Evolutionary conservation across 2,797 vertebrate genomes (phyloP), one percentile per base, ranked within the genome.

Genomic region (Neosalanx taihuensis): DNA sequence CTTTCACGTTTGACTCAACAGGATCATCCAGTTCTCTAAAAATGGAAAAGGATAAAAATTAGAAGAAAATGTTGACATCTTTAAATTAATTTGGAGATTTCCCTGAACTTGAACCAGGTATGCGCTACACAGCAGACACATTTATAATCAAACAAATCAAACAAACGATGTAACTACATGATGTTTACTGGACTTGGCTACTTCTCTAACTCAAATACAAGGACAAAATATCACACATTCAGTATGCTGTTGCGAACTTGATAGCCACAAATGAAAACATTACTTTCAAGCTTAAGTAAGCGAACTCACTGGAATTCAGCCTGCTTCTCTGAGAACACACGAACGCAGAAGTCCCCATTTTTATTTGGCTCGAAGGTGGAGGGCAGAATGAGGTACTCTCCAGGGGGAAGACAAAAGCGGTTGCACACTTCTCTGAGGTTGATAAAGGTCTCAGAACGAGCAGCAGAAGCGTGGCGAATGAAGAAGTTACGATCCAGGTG

Each of bases 11-110:
- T 73, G 92, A 93, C 18, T 95, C 94, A 6, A 95, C 91, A 66
- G 93, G 89, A 69, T 96, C 94, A 65, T 96, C 94, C 0, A 95
- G 91, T 69, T 92, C 90, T 67, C 95, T 97, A 80, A 70, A 89
- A 88, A 41, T 63, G 51, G 90, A 75, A 68, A 6, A 72, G 1
- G 29, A 33, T 0, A 57, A 49, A 23, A 1, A 23, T 41, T 0
- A n/a, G 30, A 69, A 2, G 3, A 59, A 31, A 58, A 68, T 10
- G 31, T 15, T 26, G 10, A 23, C 59, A 15, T 33, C 9, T 12
- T 41, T 12, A 12, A 41, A 41, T 12, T 12, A 3, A 41, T 41
- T 12, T 13, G 41, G 2, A 41, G 10, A 41, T 41, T 13, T 41
- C 41, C 10, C 10, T 41, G 41, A 41, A 41, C 9, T 41, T 41